Percentiles rank a stretch among this genome's conserved stretches.
These are phyloP conservation scores for Spondyliosoma cantharus DNA, from an alignment of 2,797 vertebrate genomes.

Conservation along the genomic window DNA sequence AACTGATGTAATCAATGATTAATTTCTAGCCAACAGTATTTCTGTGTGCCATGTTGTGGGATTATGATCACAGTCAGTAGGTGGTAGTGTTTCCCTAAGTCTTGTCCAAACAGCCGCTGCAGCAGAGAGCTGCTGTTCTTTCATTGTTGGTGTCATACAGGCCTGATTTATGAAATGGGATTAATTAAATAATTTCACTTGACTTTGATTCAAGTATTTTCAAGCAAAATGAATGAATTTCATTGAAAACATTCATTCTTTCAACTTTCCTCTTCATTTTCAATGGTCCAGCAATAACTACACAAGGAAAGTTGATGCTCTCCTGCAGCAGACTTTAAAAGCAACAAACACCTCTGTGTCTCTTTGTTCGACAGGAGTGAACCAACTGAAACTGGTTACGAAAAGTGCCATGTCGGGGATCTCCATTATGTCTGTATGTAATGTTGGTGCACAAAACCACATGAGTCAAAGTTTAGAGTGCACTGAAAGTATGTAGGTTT, in stretches of 20 bases:
- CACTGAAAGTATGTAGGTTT: slow-evolving; percentile 31
- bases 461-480: neutral
- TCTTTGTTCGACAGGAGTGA: neutral
- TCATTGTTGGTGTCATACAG: neutral
- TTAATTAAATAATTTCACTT: neutral
- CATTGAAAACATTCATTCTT: neutral
- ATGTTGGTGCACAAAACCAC: slow-evolving; percentile 3
- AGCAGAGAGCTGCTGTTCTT: neutral
- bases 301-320: neutral
- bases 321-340: slow-evolving; percentile 19
- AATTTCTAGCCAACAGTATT: neutral
- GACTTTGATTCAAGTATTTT: neutral
- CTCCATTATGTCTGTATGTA: slow-evolving; percentile 6
- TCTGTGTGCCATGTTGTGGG: neutral
- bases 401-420: neutral
- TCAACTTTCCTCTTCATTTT: neutral
- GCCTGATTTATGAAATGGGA: neutral
- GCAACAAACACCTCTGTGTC: neutral
- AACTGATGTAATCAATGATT: neutral
- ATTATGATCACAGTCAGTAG: slow-evolving; percentile 61
- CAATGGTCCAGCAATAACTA: too few relatives aligned
- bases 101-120: neutral
- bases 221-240: neutral
- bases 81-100: slow-evolving; percentile 62
- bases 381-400: neutral